phyloP scores from a whole-genome alignment of 2,797 vertebrate genomes.

The Phalanger gymnotis region DNA sequence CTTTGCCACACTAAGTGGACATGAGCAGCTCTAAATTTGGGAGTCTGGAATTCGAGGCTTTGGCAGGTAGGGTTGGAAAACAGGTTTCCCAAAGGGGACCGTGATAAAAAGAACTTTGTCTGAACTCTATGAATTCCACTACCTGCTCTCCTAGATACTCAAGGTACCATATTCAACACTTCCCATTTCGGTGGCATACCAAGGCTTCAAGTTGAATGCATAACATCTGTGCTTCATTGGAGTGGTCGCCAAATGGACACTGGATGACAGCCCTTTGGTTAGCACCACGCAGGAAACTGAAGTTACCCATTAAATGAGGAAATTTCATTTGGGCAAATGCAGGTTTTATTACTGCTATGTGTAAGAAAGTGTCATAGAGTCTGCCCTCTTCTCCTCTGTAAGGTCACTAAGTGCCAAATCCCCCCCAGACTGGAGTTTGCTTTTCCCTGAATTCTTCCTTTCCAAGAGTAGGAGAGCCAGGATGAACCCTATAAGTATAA shows the following conservation, averaged over 20 bases:
- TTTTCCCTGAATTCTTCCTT: neutral
- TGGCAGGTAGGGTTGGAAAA: conserved; percentile 55
- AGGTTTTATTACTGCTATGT: conserved; percentile 60
- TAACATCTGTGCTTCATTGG: conserved; percentile 72
- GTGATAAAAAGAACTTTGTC: conserved; percentile 41
- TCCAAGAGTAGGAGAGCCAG: conserved; percentile 26
- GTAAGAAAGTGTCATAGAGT: conserved; percentile 48
- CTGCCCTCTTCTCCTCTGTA: conserved; percentile 22
- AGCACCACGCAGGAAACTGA: conserved; percentile 34
- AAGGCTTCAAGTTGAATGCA: conserved; percentile 64
- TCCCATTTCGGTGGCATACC: conserved; percentile 58
- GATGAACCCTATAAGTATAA: conserved; percentile 16
- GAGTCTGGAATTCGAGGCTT: conserved; percentile 61
- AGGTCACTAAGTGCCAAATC: conserved; percentile 53
- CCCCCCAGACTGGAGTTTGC: conserved; percentile 4
- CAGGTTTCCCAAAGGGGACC: conserved; percentile 56
- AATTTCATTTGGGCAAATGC: conserved; percentile 64
- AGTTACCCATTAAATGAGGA: conserved; percentile 53
- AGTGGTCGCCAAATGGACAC: conserved; percentile 60
- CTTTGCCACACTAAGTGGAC: conserved; percentile 45
- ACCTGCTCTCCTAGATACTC: conserved; percentile 54
- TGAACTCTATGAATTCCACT: conserved; percentile 51
- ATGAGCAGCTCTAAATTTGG: conserved; percentile 66
- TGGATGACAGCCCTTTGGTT: conserved; percentile 59
- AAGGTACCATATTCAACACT: conserved; percentile 44